These are phyloP conservation scores for Meteorus sp. DNA, from an alignment of 1,140 invertebrate species.

Conservation along the genomic window DNA sequence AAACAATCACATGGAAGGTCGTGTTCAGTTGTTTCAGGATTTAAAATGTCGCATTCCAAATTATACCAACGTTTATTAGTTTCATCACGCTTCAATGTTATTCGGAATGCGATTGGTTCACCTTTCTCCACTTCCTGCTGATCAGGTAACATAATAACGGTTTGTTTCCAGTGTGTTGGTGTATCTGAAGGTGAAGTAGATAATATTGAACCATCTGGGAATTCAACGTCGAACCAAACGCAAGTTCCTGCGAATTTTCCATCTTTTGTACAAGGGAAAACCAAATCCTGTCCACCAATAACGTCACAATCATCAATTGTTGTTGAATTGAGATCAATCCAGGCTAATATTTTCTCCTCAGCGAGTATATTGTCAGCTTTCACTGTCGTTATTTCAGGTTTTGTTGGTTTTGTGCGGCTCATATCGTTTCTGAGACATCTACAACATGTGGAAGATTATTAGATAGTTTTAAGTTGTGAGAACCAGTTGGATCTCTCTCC, in stretches of 20 bases:
- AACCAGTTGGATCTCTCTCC: not conserved
- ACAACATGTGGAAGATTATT: constrained; percentile 1
- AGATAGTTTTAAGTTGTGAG: not conserved
- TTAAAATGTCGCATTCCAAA: constrained; percentile 70
- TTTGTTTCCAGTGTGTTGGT: constrained; percentile 97
- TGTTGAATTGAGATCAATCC: constrained; percentile 73
- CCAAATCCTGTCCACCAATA: constrained; percentile 68
- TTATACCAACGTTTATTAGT: constrained; percentile 62
- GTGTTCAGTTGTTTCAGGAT: constrained; percentile 71
- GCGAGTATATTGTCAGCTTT: constrained; percentile 53
- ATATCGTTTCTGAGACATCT: constrained; percentile 45
- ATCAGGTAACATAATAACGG: constrained; percentile 80
- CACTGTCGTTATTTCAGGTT: constrained; percentile 49
- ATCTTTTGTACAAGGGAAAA: constrained; percentile 56
- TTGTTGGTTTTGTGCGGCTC: constrained; percentile 38
- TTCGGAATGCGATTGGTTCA: constrained; percentile 63
- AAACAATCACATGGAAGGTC: constrained; percentile 76
- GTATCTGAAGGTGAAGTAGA: constrained; percentile 74
- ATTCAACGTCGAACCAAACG: constrained; percentile 84
- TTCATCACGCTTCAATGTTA: constrained; percentile 48
- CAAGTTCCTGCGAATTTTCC: constrained; percentile 79
- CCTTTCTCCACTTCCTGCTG: constrained; percentile 68
- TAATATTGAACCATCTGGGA: constrained; percentile 66
- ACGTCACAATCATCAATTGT: constrained; percentile 74
- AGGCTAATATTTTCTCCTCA: constrained; percentile 68